A percentile compares a stretch with the other conserved stretches of the same genome.
Conservation (phyloP, 2,888 invertebrate genomes). For the Yponomeuta evonymella region DNA sequence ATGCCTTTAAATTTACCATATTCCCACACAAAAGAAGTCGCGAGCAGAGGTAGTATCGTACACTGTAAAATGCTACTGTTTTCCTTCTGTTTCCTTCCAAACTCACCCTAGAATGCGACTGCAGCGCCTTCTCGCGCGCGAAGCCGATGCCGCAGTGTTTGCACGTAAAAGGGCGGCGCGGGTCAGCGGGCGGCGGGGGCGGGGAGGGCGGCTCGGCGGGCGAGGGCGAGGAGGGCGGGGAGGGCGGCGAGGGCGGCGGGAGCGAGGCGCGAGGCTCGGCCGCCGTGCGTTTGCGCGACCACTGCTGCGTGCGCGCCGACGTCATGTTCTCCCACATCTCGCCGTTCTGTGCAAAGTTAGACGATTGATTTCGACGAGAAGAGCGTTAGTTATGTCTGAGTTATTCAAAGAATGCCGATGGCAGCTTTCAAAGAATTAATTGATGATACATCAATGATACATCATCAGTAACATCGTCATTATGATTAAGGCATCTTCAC, state of each 20-base stretch:
- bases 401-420: too few species aligned
- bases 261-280: constrained; percentile 29
- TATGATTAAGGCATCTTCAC: too few species aligned
- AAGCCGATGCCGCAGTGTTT: constrained; percentile 81
- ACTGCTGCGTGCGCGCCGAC: constrained; percentile 70
- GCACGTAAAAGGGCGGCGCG: constrained; percentile 87
- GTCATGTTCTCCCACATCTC: constrained; percentile 66
- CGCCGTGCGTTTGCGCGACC: constrained; percentile 46
- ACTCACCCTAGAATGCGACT: constrained; percentile 81
- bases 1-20: too few species aligned
- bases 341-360: constrained; percentile 39
- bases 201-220: constrained; percentile 38
- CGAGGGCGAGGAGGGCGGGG: constrained; percentile 46
- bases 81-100: not conserved
- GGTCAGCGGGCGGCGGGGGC: constrained; percentile 69
- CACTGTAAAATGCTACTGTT: not conserved
- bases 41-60: too few species aligned
- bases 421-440: too few species aligned
- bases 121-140: constrained; percentile 87
- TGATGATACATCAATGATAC: too few species aligned
- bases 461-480: too few species aligned
- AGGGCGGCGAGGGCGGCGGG: constrained; percentile 28
- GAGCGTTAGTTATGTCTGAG: too few species aligned
- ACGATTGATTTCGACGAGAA: too few species aligned
- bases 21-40: too few species aligned